phyloP scores from a whole-genome alignment of 2,797 vertebrate genomes.

The Aldrovandia affinis region DNA sequence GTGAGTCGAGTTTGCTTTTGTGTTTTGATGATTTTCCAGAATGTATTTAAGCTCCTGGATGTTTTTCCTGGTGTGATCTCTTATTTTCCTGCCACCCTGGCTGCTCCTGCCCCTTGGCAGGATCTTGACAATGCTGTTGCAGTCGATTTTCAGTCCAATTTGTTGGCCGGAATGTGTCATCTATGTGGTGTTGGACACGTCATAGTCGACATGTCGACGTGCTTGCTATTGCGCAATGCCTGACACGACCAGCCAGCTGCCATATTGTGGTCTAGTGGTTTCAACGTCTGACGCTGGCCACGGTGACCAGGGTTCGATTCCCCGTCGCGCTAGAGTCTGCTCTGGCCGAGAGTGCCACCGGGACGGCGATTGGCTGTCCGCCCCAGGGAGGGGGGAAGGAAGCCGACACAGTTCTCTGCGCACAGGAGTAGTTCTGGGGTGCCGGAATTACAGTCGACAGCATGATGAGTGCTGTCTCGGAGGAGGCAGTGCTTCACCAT shows the following conservation, averaged over 20 bases:
- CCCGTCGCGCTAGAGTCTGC: too few relatives aligned
- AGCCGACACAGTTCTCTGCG: too few relatives aligned
- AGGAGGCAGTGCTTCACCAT: too few relatives aligned
- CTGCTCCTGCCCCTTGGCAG: neutral
- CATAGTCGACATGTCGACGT: neutral
- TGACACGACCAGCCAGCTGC: neutral
- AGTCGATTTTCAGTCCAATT: neutral
- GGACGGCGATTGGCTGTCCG: too few relatives aligned
- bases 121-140: neutral
- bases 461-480: too few relatives aligned
- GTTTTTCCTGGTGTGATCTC: neutral
- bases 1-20: neutral
- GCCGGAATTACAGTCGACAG: too few relatives aligned
- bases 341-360: too few relatives aligned
- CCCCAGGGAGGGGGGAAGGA: too few relatives aligned
- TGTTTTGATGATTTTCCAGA: constrained; percentile 15
- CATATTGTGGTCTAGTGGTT: neutral
- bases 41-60: constrained; percentile 15
- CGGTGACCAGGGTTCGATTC: too few relatives aligned
- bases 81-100: neutral
- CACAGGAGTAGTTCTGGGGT: too few relatives aligned
- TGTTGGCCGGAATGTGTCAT: neutral
- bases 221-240: neutral
- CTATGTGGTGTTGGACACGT: neutral
- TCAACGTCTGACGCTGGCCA: too few relatives aligned